Conservation (phyloP, 2,888 invertebrate species). For the Chrysolina americana region DNA sequence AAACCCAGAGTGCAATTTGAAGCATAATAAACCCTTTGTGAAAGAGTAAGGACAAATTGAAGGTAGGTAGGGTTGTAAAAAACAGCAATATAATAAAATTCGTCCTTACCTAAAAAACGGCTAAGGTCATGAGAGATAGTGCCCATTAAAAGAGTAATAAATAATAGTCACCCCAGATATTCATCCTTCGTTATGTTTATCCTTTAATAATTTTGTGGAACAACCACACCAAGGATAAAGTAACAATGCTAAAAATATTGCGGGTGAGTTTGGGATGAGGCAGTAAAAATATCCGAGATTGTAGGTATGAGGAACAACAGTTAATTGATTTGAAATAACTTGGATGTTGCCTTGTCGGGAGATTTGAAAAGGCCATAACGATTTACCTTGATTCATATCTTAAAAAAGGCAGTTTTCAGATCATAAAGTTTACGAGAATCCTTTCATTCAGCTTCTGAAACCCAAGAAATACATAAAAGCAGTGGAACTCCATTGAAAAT, state of each 20-base stretch:
- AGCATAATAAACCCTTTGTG: constrained; percentile 57
- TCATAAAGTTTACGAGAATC: too few species aligned
- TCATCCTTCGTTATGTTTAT: constrained; percentile 44
- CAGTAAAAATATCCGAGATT: constrained; percentile 37
- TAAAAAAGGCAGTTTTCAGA: background rate
- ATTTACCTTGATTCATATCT: constrained; percentile 1
- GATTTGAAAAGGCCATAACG: background rate
- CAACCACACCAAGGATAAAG: constrained; percentile 42
- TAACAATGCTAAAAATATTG: constrained; percentile 38
- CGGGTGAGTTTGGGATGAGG: constrained; percentile 41
- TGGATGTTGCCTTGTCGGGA: background rate
- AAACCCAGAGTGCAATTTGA: constrained; percentile 22
- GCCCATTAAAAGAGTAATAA: constrained; percentile 46
- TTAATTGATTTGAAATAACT: constrained; percentile 24
- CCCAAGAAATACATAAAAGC: background rate
- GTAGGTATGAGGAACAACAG: constrained; percentile 28
- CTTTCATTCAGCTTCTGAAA: background rate
- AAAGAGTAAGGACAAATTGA: constrained; percentile 51
- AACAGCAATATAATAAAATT: constrained; percentile 46
- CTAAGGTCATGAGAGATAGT: constrained; percentile 37
- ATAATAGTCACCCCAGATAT: constrained; percentile 47
- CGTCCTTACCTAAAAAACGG: constrained; percentile 49
- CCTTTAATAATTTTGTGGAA: constrained; percentile 46
- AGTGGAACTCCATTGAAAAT: background rate
- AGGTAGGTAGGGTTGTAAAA: constrained; percentile 59